phyloP scores from a whole-genome alignment of 2,888 invertebrate species.

The Tetranychus piercei region DNA sequence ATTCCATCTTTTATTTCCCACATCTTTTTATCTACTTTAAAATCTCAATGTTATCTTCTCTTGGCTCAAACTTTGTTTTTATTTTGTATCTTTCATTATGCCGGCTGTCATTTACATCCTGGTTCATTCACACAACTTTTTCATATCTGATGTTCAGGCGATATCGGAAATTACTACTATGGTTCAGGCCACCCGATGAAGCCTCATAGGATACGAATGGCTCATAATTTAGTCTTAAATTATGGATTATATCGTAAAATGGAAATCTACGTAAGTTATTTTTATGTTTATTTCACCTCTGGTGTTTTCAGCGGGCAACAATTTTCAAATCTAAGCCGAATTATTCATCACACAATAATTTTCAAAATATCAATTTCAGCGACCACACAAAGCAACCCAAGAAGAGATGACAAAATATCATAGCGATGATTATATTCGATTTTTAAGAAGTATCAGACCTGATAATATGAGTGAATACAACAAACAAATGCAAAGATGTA shows the following conservation, averaged over 20 bases:
- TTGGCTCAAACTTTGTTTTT: no score
- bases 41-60: no score
- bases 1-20: no score
- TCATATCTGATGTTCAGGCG: slow-evolving; percentile 44
- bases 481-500: slow-evolving; percentile 96
- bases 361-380: slow-evolving; percentile 46
- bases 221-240: slow-evolving; percentile 89
- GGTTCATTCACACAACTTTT: no score
- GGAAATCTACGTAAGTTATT: slow-evolving; percentile 85
- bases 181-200: slow-evolving; percentile 99
- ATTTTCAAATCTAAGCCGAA: no score
- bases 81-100: no score
- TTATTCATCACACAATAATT: no score
- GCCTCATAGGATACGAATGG: slow-evolving; percentile 98
- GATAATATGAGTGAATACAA: slow-evolving; percentile 99
- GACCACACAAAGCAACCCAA: slow-evolving; percentile 94
- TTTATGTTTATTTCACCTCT: no score
- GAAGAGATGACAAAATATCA: slow-evolving; percentile 99
- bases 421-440: slow-evolving; percentile 96
- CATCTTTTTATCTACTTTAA: no score
- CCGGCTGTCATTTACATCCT: no score
- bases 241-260: slow-evolving; percentile 98
- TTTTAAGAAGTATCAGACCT: slow-evolving; percentile 83
- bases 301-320: not conserved
- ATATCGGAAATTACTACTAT: slow-evolving; percentile 99